Evolutionary conservation across 2,888 invertebrate species (phyloP), one percentile per base, ranked within the genome.

Genomic region (Amphipoea oculea): DNA sequence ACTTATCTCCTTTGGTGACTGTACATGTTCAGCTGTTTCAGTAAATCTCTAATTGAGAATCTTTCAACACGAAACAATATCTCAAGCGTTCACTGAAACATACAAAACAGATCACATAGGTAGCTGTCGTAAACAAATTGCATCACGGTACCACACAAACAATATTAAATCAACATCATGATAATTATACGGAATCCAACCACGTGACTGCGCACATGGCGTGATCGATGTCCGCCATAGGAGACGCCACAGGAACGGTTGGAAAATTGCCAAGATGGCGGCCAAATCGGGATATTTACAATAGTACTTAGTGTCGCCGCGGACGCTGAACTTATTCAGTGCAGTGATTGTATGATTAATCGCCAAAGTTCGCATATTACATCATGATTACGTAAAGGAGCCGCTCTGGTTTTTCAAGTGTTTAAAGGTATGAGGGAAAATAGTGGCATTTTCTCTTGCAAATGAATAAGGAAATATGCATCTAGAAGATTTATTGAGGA

Each of bases 241-340:
- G 83, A 87, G 87, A 88, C 88, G 86, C 85, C 76, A 48, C 73
- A 80, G 83, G 93, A 90, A 94, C 93, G 93, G 91, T 92, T 96
- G 96, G 96, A 92, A 63, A 57, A 6, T 0, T 85, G 95, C 96
- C 96, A 96, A 90, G 45, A 81, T 85, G 86, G 83, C 91, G 82
- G 92, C 92, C 93, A 92, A 93, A 94, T 92, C 91, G 92, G 94
- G 93, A 94, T 93, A 93, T 94, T 94, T 94, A 93, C 94, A 92
- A 90, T 90, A 85, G 90, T 79, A 84, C 82, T 88, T 89, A 83
- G 72, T 87, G 89, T 89, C 89, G 77, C 82, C 66, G 84, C 88
- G 91, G 90, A 88, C 91, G 91, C 87, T 92, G 92, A 92, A 92
- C 92, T 90, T 91, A 89, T 80, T 72, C 66, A 57, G 40, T 69